Evolutionary conservation across 2,113 vertebrate genomes (phyloP).

Genomic region (Cichladusa arquata): DNA sequence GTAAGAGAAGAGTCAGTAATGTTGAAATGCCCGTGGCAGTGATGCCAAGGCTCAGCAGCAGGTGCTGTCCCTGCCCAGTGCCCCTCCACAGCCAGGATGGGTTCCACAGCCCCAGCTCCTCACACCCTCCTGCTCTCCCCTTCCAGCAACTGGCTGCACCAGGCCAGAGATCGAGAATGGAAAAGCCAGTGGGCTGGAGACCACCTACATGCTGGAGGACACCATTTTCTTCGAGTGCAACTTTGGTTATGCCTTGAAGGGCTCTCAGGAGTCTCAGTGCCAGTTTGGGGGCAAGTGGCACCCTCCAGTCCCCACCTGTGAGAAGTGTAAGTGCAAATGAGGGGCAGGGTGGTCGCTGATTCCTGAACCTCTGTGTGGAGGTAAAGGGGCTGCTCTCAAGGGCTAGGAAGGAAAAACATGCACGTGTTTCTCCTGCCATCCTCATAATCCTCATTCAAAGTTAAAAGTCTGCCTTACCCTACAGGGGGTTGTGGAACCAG

Average conservation of each 20-base stretch:
- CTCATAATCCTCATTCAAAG: not conserved
- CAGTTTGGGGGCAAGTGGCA: slow-evolving; percentile 35
- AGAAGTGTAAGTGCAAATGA: slow-evolving; percentile 12
- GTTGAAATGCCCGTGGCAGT: rapidly evolving
- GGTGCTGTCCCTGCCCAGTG: not conserved
- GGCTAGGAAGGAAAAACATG: not conserved
- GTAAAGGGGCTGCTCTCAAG: not conserved
- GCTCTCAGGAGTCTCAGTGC: slow-evolving; percentile 41
- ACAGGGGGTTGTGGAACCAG: not conserved
- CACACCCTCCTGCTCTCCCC: not conserved
- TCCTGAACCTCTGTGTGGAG: not conserved
- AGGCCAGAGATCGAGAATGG: not conserved
- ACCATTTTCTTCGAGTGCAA: not conserved
- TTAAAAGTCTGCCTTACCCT: not conserved
- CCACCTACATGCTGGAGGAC: not conserved
- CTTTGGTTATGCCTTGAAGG: slow-evolving; percentile 16
- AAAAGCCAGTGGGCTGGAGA: not conserved
- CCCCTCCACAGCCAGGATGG: not conserved
- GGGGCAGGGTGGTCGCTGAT: not conserved
- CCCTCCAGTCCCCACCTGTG: slow-evolving; percentile 43
- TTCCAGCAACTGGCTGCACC: slow-evolving; percentile 12
- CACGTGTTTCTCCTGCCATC: not conserved
- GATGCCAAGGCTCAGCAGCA: not conserved
- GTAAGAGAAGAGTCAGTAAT: not conserved
- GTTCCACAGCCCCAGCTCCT: not conserved